Base-by-base conservation (phyloP, 2,113 vertebrate genomes). In the Myrmophylax atrothorax region DNA sequence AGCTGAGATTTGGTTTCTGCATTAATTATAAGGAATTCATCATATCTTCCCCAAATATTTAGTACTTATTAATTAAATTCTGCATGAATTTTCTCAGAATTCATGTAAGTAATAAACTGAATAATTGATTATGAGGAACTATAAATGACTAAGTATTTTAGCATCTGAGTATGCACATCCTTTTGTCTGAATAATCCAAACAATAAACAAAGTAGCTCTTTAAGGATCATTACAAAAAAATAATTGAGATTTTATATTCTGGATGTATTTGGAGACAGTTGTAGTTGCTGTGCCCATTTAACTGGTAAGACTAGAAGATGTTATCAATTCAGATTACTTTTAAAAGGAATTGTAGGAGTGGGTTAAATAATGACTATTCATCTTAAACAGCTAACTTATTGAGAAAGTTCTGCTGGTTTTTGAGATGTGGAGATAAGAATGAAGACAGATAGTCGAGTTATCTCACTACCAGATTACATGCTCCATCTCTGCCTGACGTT, bases 401-500 rank as follows among this genome's bases (percentile, higher is more conserved):
- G 33, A 38, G 63, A 44, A 62, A 11, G 12, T 35, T 78, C 11
- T 66, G 56, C 28, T 55, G 10, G 0, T 29, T 55, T 82, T 31
- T 55, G 20, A 44, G 47, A 17, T 5, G 59, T 0, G 2, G 12
- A 47, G 14, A 9, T 13, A 24, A 40, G 25, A 33, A 58, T 23
- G 38, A 62, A 52, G 35, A 5, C 60, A 55, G 20, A 7, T 0
- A 17, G 4, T 1, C 25, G 12, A 5, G 29, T 37, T n/a, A 2
- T 6, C 10, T 33, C n/a, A 4, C 9, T 11, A 5, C 3, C 11
- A 11, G 12, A 10, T 40, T 22, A 5, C 8, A 1, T 0, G 3
- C 28, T 29, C 0, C 2, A 23, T 9, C 15, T 7, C 28, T 11
- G 31, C 33, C 4, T 5, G 2, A 4, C 3, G 4, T 7, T 38